Percentiles rank a stretch among this genome's conserved stretches.
phyloP scores from a whole-genome alignment of 35 echinoderm and acorn worm genomes.

The Ophiothrix spiculata region DNA sequence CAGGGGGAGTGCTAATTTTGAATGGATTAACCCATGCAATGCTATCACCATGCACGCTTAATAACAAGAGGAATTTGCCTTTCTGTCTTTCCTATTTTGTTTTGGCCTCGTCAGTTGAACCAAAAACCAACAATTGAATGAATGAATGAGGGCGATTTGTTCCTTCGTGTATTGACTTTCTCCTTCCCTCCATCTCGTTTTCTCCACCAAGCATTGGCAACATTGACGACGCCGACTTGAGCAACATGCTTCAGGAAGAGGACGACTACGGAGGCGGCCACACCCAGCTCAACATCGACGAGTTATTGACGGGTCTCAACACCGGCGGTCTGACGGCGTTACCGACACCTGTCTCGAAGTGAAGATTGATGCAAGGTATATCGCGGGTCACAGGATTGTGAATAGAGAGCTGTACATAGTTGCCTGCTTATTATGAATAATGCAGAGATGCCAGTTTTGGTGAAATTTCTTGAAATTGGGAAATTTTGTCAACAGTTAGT shows the following conservation, averaged over 20 bases:
- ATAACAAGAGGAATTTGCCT: background rate
- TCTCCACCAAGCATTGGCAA: conserved; percentile 1
- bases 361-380: too few relatives aligned
- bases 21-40: too few relatives aligned
- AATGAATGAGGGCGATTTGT: too few relatives aligned
- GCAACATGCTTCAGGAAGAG: background rate
- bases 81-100: background rate
- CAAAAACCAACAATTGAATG: background rate
- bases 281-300: background rate
- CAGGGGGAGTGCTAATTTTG: too few relatives aligned
- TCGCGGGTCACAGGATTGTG: too few relatives aligned
- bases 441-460: too few relatives aligned
- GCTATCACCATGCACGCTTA: background rate
- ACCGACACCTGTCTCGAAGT: background rate
- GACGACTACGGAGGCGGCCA: background rate
- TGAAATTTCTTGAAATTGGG: too few relatives aligned
- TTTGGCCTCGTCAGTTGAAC: background rate
- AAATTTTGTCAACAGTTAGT: too few relatives aligned
- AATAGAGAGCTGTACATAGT: too few relatives aligned
- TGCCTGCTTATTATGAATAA: too few relatives aligned
- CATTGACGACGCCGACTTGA: background rate
- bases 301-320: background rate
- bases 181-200: background rate
- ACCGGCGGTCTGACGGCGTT: background rate
- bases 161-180: background rate